Evolutionary conservation across 2,888 invertebrate genomes (phyloP), one percentile per base, ranked within the genome.

Genomic region (Linnaemya vulpina): DNA sequence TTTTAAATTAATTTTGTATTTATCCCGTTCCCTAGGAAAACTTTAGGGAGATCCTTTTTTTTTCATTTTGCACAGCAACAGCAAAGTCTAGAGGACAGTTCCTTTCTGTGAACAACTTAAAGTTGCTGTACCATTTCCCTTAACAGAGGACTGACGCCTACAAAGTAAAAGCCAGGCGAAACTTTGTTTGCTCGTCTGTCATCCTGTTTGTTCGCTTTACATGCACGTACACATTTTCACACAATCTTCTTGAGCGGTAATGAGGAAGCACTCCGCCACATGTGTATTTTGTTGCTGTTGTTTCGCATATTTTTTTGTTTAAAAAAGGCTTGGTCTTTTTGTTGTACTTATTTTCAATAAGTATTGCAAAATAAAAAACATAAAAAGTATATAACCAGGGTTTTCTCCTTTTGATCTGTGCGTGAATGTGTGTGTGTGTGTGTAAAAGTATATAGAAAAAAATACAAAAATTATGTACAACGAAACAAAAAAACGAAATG

Each of bases 311-410:
- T 30, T 22, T 58, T n/a, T n/a, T n/a, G 3, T 53, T 58, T n/a
- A 20, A 67, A 77, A 68, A 80, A 80, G 84, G 80, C 71, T 84
- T 76, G 84, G 84, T 76, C 80, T 84, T 84, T 84, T 80, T 84
- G 60, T 73, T 80, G 35, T 67, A 30, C 40, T 82, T 76, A 76
- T 76, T 76, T 82, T 71, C 76, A 82, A 82, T 82, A 82, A 76
- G 70, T 82, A 71, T 65, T 49, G 55, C 71, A 70, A 71, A 62
- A 55, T 65, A 30, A 58, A 62, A 68, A 62, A 68, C 38, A 68
- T 53, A 70, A 82, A 74, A 76, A 74, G 73, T 83, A 78, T 79
- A 78, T 78, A 83, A 83, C n/a, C n/a, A 68, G 35, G 43, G 51
- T 58, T 78, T 83, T 78, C 73, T 71, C 78, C 78, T 73, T 83